A percentile compares a stretch with the other conserved stretches of the same genome.
These are phyloP conservation scores for Hippocampus mohnikei DNA, from an alignment of 2,113 vertebrate genomes.

Conservation along the genomic window DNA sequence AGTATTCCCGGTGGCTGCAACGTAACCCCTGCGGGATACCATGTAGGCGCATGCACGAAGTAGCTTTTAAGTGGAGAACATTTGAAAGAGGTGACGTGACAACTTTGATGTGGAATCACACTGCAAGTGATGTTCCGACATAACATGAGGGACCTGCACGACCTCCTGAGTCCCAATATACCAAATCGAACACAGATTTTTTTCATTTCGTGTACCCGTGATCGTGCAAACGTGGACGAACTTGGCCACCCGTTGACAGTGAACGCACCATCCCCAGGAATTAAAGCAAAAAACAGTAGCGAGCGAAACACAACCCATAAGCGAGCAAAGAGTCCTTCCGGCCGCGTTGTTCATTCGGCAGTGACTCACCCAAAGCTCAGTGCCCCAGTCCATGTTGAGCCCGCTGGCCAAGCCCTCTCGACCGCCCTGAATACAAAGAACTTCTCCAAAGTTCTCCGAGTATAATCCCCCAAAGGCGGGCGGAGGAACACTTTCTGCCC, in stretches of 20 bases:
- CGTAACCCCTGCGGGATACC: neutral
- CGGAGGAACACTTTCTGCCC: neutral
- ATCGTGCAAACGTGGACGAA: neutral
- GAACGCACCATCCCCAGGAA: constrained; percentile 4
- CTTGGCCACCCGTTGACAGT: neutral
- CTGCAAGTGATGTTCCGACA: neutral
- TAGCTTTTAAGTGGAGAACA: neutral
- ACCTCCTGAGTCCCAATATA: neutral
- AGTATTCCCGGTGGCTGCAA: constrained; percentile 12
- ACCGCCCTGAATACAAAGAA: constrained; percentile 68
- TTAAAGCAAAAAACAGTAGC: neutral
- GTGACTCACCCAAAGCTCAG: constrained; percentile 77
- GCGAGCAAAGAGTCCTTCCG: neutral
- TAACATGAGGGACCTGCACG: neutral
- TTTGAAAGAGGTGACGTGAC: neutral
- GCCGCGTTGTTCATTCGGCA: neutral
- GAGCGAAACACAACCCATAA: neutral
- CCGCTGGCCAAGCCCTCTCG: constrained; percentile 39
- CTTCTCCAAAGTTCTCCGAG: constrained; percentile 70
- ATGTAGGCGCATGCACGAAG: too few relatives aligned
- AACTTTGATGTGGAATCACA: neutral
- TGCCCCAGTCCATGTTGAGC: constrained; percentile 78
- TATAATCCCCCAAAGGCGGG: constrained; percentile 17
- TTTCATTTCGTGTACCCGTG: neutral
- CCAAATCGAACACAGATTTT: neutral